Percentiles rank a stretch among this genome's conserved stretches.
phyloP scores from a whole-genome alignment of 2,113 vertebrate genomes.

The Sorex araneus region DNA sequence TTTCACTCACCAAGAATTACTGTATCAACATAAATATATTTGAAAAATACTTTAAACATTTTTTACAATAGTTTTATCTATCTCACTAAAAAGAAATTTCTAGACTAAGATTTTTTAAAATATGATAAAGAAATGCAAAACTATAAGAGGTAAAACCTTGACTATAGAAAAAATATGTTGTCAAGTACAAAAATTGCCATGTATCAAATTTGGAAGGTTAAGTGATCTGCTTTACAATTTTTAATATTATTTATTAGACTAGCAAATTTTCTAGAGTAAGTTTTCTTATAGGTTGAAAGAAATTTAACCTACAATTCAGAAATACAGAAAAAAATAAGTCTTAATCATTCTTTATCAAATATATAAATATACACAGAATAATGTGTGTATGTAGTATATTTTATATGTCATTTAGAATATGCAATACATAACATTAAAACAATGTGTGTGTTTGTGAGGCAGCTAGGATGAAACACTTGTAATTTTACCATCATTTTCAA shows the following conservation, averaged over 20 bases:
- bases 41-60: not conserved
- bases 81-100: not conserved
- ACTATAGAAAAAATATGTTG: not conserved
- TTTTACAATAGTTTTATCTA: not conserved
- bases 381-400: not conserved
- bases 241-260: not conserved
- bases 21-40: not conserved
- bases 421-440: not conserved
- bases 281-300: not conserved
- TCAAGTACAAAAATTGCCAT: not conserved
- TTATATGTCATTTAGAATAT: not conserved
- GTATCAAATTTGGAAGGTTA: not conserved
- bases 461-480: not conserved
- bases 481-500: not conserved
- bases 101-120: not conserved
- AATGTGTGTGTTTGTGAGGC: not conserved
- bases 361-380: not conserved
- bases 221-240: not conserved
- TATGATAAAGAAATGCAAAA: not conserved
- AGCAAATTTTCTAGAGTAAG: too few species aligned
- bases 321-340: not conserved
- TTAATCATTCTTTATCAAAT: not conserved
- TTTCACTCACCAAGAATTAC: not conserved
- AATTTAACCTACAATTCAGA: not conserved
- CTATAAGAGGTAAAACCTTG: not conserved